phyloP scores from a whole-genome alignment of 2,888 invertebrate genomes.

The Philonicus albiceps region DNA sequence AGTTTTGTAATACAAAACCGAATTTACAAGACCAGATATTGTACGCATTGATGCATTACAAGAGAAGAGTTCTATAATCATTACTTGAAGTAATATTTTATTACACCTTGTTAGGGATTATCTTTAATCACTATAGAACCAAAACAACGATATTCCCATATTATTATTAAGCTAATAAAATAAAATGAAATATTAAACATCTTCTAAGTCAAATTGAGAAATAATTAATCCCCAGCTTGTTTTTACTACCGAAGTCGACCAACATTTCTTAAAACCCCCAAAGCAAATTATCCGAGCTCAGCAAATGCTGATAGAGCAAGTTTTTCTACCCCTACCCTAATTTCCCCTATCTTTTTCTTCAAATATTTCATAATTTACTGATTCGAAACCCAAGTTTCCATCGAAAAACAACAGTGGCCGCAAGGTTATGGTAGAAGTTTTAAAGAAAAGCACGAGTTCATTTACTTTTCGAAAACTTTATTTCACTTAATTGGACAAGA shows the following conservation, averaged over 20 bases:
- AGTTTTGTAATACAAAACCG: no score
- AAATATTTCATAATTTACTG: conserved; percentile 19
- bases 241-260: background rate
- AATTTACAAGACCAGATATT: no score
- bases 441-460: conserved; percentile 27
- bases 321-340: background rate
- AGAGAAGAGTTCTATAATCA: no score
- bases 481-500: conserved; percentile 33
- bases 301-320: background rate
- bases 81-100: no score
- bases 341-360: background rate
- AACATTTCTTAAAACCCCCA: background rate
- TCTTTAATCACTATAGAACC: background rate
- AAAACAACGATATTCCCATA: background rate
- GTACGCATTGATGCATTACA: no score
- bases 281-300: background rate
- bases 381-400: background rate
- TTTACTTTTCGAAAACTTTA: conserved; percentile 30
- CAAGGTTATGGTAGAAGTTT: background rate
- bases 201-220: background rate
- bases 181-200: background rate
- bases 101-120: background rate
- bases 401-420: conserved; percentile 14
- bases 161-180: background rate
- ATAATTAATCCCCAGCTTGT: background rate